Conservation (phyloP, 2,888 invertebrate species). For the Cryptophagus acutangulus region DNA sequence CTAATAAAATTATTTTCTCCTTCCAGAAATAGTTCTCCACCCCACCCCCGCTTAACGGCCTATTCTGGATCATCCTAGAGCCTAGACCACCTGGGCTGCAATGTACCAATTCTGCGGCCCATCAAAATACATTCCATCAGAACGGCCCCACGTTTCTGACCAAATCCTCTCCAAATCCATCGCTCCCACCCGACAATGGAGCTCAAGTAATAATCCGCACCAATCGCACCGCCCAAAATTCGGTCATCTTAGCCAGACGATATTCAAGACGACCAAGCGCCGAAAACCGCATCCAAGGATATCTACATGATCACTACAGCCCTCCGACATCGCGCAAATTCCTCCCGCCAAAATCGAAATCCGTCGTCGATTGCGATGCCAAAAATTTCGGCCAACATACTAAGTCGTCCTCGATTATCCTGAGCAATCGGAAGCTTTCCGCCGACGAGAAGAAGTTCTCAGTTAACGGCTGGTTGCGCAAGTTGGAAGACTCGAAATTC, state of each 20-base stretch:
- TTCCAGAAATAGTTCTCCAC: no score
- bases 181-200: slow-evolving; percentile 3
- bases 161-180: slow-evolving; percentile 10
- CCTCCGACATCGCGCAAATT: slow-evolving; percentile 33
- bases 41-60: no score
- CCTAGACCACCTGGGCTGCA: slow-evolving; percentile 40
- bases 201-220: slow-evolving; percentile 10
- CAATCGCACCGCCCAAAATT: slow-evolving; percentile 27
- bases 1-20: no score
- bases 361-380: slow-evolving; percentile 22
- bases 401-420: no score
- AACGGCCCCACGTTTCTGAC: no score
- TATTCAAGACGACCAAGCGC: slow-evolving; percentile 23
- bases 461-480: no score
- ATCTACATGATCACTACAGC: slow-evolving; percentile 44
- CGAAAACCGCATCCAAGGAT: slow-evolving; percentile 32
- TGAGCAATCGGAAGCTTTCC: not conserved
- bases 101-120: slow-evolving; percentile 45
- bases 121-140: slow-evolving; percentile 40
- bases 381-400: not conserved
- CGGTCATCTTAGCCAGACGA: slow-evolving; percentile 32
- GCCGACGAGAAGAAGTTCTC: not conserved
- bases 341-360: slow-evolving; percentile 25
- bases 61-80: no score
- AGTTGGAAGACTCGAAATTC: no score